A percentile compares a stretch with the other conserved stretches of the same genome.
These are phyloP conservation scores for Mycalesis mineus DNA, from an alignment of 2,888 invertebrate species.

Conservation along the genomic window DNA sequence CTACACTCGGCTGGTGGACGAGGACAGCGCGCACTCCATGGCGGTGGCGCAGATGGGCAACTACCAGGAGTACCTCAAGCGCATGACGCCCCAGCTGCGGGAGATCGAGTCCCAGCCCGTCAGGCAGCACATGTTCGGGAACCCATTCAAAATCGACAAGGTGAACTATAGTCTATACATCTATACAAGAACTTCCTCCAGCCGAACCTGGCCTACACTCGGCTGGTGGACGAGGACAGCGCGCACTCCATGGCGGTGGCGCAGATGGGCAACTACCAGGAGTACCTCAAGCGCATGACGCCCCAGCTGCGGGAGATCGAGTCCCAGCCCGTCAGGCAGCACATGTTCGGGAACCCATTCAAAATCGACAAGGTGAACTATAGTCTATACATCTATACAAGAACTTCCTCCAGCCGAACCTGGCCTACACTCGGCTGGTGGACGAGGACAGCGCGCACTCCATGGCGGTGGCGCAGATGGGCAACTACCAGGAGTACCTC, in stretches of 20 bases:
- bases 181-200: constrained; percentile 97
- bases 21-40: constrained; percentile 95
- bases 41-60: constrained; percentile 99
- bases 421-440: constrained; percentile 84
- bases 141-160: constrained; percentile 99
- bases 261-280: constrained; percentile 99
- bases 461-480: constrained; percentile 98
- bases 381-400: constrained; percentile 94
- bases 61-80: constrained; percentile 98
- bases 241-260: constrained; percentile 96
- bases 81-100: constrained; percentile 92
- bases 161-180: constrained; percentile 84
- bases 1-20: constrained; percentile 86
- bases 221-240: constrained; percentile 91
- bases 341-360: constrained; percentile 99
- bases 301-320: constrained; percentile 96
- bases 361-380: constrained; percentile 93
- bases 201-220: constrained; percentile 84
- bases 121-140: constrained; percentile 99
- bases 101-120: constrained; percentile 97
- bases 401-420: constrained; percentile 91
- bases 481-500: constrained; percentile 99
- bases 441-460: constrained; percentile 97
- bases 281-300: constrained; percentile 96
- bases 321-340: constrained; percentile 94